Evolutionary conservation across 2,113 vertebrate species (phyloP).

Genomic region (Hippopotamus amphibius): DNA sequence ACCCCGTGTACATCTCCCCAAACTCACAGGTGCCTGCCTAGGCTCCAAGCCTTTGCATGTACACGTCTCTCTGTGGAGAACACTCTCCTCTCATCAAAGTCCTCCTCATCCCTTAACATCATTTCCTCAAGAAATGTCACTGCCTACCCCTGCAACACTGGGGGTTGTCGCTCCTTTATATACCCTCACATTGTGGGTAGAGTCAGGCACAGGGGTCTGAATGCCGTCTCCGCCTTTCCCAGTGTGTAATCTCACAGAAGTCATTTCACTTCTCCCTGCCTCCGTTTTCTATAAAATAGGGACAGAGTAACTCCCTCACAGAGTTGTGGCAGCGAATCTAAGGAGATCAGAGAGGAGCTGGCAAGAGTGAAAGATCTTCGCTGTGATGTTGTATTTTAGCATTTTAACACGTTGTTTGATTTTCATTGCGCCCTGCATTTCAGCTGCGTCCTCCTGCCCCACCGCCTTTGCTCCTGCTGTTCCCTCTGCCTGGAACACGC

Average conservation of each 20-base stretch:
- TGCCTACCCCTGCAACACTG: not conserved
- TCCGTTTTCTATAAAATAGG: not conserved
- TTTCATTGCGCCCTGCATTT: rapidly evolving
- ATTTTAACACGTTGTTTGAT: not conserved
- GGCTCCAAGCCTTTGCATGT: not conserved
- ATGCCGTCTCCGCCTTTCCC: not conserved
- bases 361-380: not conserved
- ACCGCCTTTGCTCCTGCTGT: not conserved
- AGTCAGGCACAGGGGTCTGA: not conserved
- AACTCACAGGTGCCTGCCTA: not conserved
- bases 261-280: not conserved
- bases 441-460: not conserved
- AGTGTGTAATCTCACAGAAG: not conserved
- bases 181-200: not conserved
- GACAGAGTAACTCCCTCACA: too few species aligned
- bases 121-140: not conserved
- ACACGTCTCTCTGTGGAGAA: not conserved
- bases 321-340: too few species aligned
- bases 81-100: not conserved
- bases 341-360: not conserved
- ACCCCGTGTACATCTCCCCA: not conserved
- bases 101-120: not conserved
- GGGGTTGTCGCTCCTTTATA: not conserved
- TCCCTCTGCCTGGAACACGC: not conserved
- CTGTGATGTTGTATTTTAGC: too few species aligned